Conservation (phyloP, 2,113 vertebrate species). For the Corynorhinus townsendii region DNA sequence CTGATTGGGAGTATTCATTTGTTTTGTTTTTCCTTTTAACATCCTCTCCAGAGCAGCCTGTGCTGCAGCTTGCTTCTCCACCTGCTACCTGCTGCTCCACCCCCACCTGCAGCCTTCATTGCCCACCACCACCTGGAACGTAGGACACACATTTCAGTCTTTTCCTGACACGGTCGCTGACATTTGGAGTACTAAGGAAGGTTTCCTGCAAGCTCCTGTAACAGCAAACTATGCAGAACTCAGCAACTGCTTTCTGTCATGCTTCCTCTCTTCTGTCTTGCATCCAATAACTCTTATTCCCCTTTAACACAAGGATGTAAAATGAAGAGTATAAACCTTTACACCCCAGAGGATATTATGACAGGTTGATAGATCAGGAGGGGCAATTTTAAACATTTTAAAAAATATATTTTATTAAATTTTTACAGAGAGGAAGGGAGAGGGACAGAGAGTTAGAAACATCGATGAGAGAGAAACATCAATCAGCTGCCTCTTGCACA, state of each 20-base stretch:
- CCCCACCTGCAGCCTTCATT: neutral
- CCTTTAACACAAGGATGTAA: neutral
- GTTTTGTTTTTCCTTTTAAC: neutral
- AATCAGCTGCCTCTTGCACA: too few species aligned
- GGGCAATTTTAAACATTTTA: neutral
- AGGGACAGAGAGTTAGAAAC: too few species aligned
- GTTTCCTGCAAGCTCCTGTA: neutral
- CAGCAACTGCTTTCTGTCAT: neutral
- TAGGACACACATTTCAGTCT: neutral
- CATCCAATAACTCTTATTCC: neutral
- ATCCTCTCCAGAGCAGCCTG: neutral
- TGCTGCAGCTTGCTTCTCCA: neutral
- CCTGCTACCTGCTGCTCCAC: neutral
- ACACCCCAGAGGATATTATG: neutral
- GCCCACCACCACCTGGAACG: neutral
- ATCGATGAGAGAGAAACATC: too few species aligned
- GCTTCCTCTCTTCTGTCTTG: neutral
- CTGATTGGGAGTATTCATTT: neutral
- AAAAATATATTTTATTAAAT: too few species aligned
- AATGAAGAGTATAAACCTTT: neutral
- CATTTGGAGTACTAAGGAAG: neutral
- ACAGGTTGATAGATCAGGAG: neutral
- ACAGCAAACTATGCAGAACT: neutral
- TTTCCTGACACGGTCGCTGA: neutral
- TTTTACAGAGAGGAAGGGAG: too few species aligned